Evolutionary conservation across 2,888 invertebrate species (phyloP).

Genomic region (Tyria jacobaeae): DNA sequence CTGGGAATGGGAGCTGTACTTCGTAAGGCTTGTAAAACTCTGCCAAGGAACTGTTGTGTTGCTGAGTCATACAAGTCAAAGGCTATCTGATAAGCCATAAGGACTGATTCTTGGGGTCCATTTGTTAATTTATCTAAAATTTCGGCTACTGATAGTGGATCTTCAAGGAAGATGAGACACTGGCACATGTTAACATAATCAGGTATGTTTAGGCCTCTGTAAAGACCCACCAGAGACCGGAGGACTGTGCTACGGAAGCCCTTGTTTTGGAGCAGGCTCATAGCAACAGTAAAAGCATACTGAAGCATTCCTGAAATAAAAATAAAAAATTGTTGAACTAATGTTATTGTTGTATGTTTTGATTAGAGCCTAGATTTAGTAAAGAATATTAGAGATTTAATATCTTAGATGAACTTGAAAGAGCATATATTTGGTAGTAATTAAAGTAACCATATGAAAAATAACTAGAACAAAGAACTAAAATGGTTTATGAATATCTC

Average conservation of each 20-base stretch:
- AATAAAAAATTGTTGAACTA: slow-evolving; percentile 25
- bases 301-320: slow-evolving; percentile 91
- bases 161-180: slow-evolving; percentile 98
- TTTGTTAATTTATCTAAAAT: slow-evolving; percentile 95
- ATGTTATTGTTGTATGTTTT: not conserved
- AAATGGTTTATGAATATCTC: too few species aligned
- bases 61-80: slow-evolving; percentile 99
- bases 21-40: slow-evolving; percentile 93
- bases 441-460: too few species aligned
- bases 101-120: slow-evolving; percentile 91
- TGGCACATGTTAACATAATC: slow-evolving; percentile 99
- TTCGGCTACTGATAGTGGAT: slow-evolving; percentile 96
- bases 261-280: slow-evolving; percentile 98
- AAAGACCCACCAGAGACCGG: slow-evolving; percentile 95
- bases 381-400: too few species aligned
- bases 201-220: slow-evolving; percentile 94
- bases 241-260: slow-evolving; percentile 97
- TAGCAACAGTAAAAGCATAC: slow-evolving; percentile 98
- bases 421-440: too few species aligned
- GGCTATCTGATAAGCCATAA: slow-evolving; percentile 99
- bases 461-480: too few species aligned
- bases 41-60: slow-evolving; percentile 97
- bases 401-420: too few species aligned
- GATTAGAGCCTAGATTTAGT: too few species aligned
- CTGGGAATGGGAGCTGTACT: slow-evolving; percentile 94